Percentiles rank a stretch among this genome's conserved stretches.
Conservation (phyloP, 2,113 vertebrate genomes). For the Symphodus melops region DNA sequence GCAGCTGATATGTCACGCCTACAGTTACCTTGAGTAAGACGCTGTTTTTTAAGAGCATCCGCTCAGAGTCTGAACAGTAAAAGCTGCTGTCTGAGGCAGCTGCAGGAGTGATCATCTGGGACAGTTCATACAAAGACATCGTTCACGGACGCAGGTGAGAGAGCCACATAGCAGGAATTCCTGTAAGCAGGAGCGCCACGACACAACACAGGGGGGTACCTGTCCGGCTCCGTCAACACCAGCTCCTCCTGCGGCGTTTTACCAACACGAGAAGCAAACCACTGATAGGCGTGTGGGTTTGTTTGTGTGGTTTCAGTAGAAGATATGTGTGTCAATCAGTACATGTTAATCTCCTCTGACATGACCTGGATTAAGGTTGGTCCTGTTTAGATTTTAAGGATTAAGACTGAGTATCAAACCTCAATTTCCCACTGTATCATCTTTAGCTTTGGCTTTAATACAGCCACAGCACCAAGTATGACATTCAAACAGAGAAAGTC, state of each 20-base stretch:
- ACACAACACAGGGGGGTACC: constrained; percentile 4
- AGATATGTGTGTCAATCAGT: background rate
- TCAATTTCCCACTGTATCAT: background rate
- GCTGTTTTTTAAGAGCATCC: background rate
- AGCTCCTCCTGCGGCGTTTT: background rate
- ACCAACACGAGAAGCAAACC: background rate
- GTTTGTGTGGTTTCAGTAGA: background rate
- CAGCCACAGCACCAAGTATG: background rate
- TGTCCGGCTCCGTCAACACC: background rate
- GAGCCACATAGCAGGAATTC: constrained; percentile 46
- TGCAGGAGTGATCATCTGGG: constrained; percentile 3
- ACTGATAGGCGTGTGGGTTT: background rate
- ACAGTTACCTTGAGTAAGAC: constrained; percentile 8
- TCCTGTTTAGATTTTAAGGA: background rate
- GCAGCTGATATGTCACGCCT: constrained; percentile 33
- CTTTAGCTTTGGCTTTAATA: background rate
- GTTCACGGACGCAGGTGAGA: constrained; percentile 39
- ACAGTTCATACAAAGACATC: constrained; percentile 20
- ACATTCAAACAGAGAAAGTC: background rate
- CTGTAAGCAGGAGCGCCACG: background rate
- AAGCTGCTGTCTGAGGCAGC: background rate
- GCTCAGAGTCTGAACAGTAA: background rate
- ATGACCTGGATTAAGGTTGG: background rate
- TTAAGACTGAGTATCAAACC: background rate
- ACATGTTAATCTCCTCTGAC: background rate